Conservation (phyloP, 2,888 invertebrate genomes). For the Erpobdella octoculata region DNA sequence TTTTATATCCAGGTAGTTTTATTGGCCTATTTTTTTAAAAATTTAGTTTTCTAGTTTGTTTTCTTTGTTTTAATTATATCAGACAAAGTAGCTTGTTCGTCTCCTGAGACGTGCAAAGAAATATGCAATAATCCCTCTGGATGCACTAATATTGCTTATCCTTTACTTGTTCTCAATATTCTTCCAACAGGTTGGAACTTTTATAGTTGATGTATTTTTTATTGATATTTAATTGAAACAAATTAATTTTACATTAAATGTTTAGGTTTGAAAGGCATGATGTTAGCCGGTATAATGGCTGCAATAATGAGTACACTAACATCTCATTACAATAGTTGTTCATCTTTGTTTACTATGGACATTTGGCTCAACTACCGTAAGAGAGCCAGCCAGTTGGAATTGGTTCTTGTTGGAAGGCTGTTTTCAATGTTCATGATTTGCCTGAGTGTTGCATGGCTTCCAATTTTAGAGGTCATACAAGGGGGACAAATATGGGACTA, state of each 20-base stretch:
- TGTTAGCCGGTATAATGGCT: constrained; percentile 54
- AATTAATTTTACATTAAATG: background rate
- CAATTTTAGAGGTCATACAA: constrained; percentile 49
- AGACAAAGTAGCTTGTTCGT: constrained; percentile 36
- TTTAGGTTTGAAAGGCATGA: constrained; percentile 39
- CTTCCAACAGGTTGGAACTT: constrained; percentile 34
- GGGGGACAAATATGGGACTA: constrained; percentile 50
- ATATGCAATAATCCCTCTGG: constrained; percentile 36
- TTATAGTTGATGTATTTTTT: too few relatives aligned
- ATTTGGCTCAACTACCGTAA: constrained; percentile 43
- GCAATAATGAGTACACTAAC: constrained; percentile 54
- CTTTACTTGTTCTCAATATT: constrained; percentile 35
- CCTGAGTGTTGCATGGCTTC: constrained; percentile 50
- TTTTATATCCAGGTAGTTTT: constrained; percentile 36
- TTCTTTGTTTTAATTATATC: background rate
- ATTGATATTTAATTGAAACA: too few relatives aligned
- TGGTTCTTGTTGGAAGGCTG: constrained; percentile 40
- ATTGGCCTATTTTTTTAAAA: background rate
- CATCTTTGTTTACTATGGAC: constrained; percentile 46
- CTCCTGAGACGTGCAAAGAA: constrained; percentile 34
- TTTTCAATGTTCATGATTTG: constrained; percentile 43
- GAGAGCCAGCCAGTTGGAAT: constrained; percentile 34
- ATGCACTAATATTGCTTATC: constrained; percentile 38
- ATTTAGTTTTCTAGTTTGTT: background rate
- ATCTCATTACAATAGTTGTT: constrained; percentile 52